A percentile compares a stretch with the other conserved stretches of the same genome.
phyloP scores from a whole-genome alignment of 2,797 vertebrate species.

The Prionace glauca region DNA sequence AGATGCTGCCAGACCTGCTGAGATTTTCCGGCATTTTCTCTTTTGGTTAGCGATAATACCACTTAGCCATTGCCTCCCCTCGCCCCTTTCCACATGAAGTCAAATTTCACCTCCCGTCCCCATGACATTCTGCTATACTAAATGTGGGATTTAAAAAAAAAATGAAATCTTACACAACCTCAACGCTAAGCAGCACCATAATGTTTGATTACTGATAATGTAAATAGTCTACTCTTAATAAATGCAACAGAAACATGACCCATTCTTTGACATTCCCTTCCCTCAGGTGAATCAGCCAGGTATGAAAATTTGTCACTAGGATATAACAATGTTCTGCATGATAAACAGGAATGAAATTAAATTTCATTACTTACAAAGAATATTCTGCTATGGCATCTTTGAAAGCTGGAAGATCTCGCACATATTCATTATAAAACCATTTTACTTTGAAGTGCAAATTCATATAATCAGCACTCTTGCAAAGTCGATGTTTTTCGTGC shows the following conservation, averaged over 20 bases:
- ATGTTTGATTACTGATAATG: background rate
- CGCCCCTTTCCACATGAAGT: background rate
- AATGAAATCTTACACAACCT: background rate
- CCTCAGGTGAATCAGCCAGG: background rate
- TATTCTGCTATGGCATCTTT: constrained; percentile 86
- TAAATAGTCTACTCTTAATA: background rate
- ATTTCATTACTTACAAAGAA: constrained; percentile 78
- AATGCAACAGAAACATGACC: background rate
- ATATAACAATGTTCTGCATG: background rate
- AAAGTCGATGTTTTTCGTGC: constrained; percentile 91
- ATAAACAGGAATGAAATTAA: background rate
- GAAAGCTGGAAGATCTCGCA: constrained; percentile 84
- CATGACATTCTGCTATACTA: background rate
- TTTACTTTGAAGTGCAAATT: constrained; percentile 99
- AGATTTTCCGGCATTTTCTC: too few species aligned
- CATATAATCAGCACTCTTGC: constrained; percentile 99
- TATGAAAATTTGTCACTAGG: background rate
- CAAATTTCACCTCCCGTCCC: background rate
- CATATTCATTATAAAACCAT: constrained; percentile 99
- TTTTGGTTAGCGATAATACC: too few species aligned
- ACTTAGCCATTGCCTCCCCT: background rate
- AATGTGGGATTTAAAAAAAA: background rate
- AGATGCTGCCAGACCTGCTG: too few species aligned
- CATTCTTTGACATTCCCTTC: background rate
- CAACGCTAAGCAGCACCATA: background rate